phyloP scores from a whole-genome alignment of 2,797 vertebrate genomes.

The Acanthurus lineatus region DNA sequence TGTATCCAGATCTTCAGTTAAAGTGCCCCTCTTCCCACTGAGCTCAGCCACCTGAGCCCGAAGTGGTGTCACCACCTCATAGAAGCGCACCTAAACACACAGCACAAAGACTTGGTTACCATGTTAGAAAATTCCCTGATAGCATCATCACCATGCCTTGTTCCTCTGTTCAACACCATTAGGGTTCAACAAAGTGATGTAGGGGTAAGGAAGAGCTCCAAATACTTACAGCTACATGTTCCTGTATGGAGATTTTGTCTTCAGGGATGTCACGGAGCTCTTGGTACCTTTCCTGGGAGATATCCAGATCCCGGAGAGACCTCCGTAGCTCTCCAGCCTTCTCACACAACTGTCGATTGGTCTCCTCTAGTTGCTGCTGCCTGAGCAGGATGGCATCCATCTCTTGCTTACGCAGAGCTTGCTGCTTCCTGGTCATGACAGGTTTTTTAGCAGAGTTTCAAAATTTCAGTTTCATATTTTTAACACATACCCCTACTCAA shows the following conservation, averaged over 20 bases:
- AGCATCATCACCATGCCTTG: not conserved
- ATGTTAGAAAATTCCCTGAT: not conserved
- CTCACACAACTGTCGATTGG: slow-evolving; percentile 91
- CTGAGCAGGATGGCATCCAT: slow-evolving; percentile 93
- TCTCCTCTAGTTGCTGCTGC: slow-evolving; percentile 96
- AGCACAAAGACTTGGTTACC: not conserved
- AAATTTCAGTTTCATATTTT: not conserved
- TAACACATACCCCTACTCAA: not conserved
- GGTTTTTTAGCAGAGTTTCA: not conserved
- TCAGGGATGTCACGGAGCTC: slow-evolving; percentile 90
- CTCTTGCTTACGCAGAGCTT: slow-evolving; percentile 94
- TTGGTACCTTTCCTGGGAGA: slow-evolving; percentile 89
- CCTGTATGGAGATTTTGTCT: slow-evolving; percentile 93
- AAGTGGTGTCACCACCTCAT: slow-evolving; percentile 90
- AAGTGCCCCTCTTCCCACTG: slow-evolving; percentile 83
- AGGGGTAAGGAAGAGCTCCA: not conserved
- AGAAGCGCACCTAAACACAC: slow-evolving; percentile 83
- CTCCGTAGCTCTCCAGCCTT: slow-evolving; percentile 91
- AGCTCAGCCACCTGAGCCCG: slow-evolving; percentile 88
- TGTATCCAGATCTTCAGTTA: slow-evolving; percentile 88
- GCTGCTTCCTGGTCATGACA: slow-evolving; percentile 89
- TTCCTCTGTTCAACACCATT: not conserved
- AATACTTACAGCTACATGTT: slow-evolving; percentile 93
- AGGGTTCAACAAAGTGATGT: not conserved
- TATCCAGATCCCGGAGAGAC: slow-evolving; percentile 91